Percentiles rank a stretch among this genome's conserved stretches.
These are phyloP conservation scores for Aphelinus certus DNA, from an alignment of 1,140 invertebrate genomes.

Conservation along the genomic window DNA sequence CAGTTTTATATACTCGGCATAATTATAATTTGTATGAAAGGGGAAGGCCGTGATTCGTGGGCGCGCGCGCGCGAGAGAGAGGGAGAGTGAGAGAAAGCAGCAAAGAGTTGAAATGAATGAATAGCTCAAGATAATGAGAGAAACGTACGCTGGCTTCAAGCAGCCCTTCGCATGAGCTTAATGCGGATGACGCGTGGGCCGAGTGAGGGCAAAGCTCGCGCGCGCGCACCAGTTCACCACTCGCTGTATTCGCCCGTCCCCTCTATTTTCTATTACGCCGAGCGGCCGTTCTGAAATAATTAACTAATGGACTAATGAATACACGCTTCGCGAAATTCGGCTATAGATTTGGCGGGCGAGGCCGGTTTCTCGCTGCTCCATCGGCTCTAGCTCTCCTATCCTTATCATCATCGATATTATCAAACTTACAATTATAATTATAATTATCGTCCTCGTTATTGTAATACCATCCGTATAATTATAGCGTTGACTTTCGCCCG, in stretches of 20 bases:
- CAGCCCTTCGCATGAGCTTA: slow-evolving; percentile 43
- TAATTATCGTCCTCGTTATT: slow-evolving; percentile 31
- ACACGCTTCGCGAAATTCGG: slow-evolving; percentile 48
- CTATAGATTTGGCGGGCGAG: slow-evolving; percentile 50
- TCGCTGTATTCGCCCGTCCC: neutral
- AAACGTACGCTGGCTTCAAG: neutral
- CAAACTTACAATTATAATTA: slow-evolving; percentile 34
- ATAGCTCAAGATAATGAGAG: slow-evolving; percentile 31
- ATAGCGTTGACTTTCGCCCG: neutral
- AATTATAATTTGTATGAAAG: slow-evolving; percentile 12
- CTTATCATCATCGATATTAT: slow-evolving; percentile 28
- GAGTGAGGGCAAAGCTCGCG: no score
- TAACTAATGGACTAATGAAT: slow-evolving; percentile 63
- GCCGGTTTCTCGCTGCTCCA: neutral
- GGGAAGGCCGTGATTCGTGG: slow-evolving; percentile 7
- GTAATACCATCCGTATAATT: slow-evolving; percentile 28
- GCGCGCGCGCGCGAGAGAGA: neutral
- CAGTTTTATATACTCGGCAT: neutral
- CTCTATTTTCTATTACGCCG: slow-evolving; percentile 54
- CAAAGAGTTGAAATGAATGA: slow-evolving; percentile 2
- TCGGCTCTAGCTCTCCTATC: neutral
- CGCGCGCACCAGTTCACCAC: no score
- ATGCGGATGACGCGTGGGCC: slow-evolving; percentile 48
- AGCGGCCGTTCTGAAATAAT: slow-evolving; percentile 55
- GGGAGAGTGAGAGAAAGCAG: no score